Evolutionary conservation across 1,140 invertebrate species (phyloP).

Genomic region (Hyphantria cunea): DNA sequence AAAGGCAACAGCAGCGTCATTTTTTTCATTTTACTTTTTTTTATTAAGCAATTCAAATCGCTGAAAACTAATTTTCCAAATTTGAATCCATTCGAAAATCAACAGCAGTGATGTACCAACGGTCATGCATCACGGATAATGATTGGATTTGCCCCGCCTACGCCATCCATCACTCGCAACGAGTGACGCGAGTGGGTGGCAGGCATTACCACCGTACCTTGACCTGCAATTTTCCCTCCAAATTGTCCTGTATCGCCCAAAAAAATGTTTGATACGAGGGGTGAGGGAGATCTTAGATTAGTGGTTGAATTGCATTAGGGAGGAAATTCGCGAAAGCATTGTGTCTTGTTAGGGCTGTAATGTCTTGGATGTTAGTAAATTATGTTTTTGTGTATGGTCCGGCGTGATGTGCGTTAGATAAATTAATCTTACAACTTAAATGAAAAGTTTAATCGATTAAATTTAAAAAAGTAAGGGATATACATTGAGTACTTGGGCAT

Average conservation of each 20-base stretch:
- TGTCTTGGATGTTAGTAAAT: conserved; percentile 74
- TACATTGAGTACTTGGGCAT: no score
- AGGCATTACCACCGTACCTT: conserved; percentile 43
- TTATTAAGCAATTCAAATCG: no score
- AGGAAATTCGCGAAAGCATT: conserved; percentile 67
- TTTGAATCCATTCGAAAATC: conserved; percentile 17
- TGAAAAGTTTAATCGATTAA: background rate
- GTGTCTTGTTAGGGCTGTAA: conserved; percentile 77
- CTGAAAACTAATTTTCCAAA: conserved; percentile 40
- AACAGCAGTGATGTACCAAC: conserved; percentile 69
- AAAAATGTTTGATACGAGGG: conserved; percentile 9
- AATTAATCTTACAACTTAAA: no score
- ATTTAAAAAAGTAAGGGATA: no score
- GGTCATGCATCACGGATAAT: conserved; percentile 78
- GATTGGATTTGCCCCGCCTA: conserved; percentile 80
- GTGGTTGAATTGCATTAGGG: conserved; percentile 50
- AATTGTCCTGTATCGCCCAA: conserved; percentile 10
- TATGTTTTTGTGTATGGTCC: conserved; percentile 63
- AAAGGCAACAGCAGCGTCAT: no score
- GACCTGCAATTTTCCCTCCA: conserved; percentile 48
- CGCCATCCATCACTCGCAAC: conserved; percentile 75
- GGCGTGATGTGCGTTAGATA: conserved; percentile 5
- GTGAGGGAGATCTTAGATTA: conserved; percentile 43
- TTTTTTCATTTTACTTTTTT: no score
- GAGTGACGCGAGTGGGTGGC: conserved; percentile 68